A percentile compares a stretch with the other conserved stretches of the same genome.
Evolutionary conservation across 2,888 invertebrate genomes (phyloP).

Genomic region (Temnothorax unifasciatus): DNA sequence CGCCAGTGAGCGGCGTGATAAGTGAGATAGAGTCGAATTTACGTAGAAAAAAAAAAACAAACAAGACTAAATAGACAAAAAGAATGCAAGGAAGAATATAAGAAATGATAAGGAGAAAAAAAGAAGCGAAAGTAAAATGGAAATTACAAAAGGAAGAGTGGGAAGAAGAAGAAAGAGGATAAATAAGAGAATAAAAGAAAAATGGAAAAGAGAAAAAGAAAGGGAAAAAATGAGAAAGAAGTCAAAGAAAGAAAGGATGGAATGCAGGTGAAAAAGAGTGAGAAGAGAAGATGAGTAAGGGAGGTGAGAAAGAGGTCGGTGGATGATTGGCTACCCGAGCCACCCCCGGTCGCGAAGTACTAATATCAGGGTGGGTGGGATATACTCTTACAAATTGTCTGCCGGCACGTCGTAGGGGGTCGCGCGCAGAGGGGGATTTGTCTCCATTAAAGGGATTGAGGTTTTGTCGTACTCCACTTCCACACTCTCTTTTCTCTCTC

Average conservation of each 20-base stretch:
- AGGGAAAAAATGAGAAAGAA: conserved; percentile 4
- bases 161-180: conserved; percentile 16
- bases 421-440: conserved; percentile 83
- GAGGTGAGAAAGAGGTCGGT: conserved; percentile 71
- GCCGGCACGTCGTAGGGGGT: conserved; percentile 75
- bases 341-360: conserved; percentile 70
- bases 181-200: conserved; percentile 25
- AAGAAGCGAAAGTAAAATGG: background rate
- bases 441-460: conserved; percentile 86
- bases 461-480: conserved; percentile 84
- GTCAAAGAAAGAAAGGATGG: conserved; percentile 22
- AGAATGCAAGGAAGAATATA: background rate
- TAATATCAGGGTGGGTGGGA: conserved; percentile 81
- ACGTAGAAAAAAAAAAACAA: background rate
- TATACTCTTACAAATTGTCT: conserved; percentile 85
- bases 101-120: conserved; percentile 4
- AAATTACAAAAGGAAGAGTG: background rate
- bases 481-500: conserved; percentile 73
- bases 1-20: conserved; percentile 63
- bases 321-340: conserved; percentile 77
- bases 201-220: conserved; percentile 18
- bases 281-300: conserved; percentile 55
- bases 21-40: conserved; percentile 53
- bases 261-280: conserved; percentile 37
- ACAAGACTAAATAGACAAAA: conserved; percentile 16